Conservation (phyloP, 2,797 vertebrate species). For the Enteromius fasciolatus region DNA sequence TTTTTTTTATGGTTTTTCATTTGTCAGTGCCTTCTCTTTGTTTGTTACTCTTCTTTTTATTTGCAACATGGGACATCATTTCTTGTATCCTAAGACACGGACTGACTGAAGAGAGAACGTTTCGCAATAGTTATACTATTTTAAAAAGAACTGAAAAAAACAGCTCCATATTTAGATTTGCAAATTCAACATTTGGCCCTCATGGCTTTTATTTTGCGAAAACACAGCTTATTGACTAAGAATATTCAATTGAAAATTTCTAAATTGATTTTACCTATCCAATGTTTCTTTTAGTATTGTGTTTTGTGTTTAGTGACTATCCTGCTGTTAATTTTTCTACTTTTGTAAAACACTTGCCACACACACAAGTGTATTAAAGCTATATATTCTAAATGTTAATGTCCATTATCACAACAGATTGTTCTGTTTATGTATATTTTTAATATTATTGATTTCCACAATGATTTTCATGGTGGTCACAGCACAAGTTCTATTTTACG, state of each 20-base stretch:
- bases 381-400: slow-evolving; percentile 1
- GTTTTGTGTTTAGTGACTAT: slow-evolving; percentile 15
- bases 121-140: slow-evolving; percentile 1
- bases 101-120: slow-evolving; percentile 44
- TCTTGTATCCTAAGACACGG: neutral
- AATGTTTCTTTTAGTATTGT: slow-evolving; percentile 28
- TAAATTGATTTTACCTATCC: neutral
- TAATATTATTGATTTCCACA: slow-evolving; percentile 1
- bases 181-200: neutral
- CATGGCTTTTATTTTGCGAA: neutral
- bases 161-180: neutral
- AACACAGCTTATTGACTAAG: neutral
- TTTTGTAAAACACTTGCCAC: slow-evolving; percentile 45
- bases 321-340: slow-evolving; percentile 43
- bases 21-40: slow-evolving; percentile 73
- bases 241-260: neutral
- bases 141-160: neutral
- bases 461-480: slow-evolving; percentile 19
- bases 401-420: slow-evolving; percentile 22
- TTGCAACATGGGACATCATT: slow-evolving; percentile 14
- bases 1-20: slow-evolving; percentile 48
- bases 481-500: slow-evolving; percentile 36
- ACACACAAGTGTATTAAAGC: slow-evolving; percentile 24
- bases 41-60: slow-evolving; percentile 45
- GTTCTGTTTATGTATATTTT: slow-evolving; percentile 29